Percentiles rank a stretch among this genome's conserved stretches.
These are phyloP conservation scores for Crambe crambe DNA, from an alignment of 37 sponge, comb jelly and placozoan genomes.

Conservation along the genomic window DNA sequence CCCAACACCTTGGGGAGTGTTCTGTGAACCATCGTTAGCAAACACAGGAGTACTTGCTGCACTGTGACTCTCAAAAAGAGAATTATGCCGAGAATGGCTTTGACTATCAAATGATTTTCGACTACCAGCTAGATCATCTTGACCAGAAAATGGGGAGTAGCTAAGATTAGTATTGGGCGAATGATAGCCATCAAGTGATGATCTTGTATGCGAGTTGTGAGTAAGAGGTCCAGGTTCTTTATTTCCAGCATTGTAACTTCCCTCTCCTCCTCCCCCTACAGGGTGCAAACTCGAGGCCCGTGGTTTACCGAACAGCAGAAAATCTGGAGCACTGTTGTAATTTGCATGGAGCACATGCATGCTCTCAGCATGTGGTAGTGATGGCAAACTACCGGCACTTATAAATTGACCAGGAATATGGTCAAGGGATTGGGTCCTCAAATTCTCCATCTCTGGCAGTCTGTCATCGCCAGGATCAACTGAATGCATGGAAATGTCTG, in stretches of 20 bases:
- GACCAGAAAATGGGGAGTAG: background rate
- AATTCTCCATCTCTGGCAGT: background rate
- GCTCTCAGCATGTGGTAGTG: conserved; percentile 28
- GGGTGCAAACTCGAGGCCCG: background rate
- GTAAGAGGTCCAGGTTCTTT: background rate
- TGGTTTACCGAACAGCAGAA: conserved; percentile 29
- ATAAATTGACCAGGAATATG: conserved; percentile 48
- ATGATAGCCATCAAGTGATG: background rate
- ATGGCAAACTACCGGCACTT: conserved; percentile 32
- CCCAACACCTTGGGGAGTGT: background rate
- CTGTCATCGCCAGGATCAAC: background rate
- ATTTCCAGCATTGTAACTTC: background rate
- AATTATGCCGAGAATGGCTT: background rate
- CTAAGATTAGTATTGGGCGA: background rate
- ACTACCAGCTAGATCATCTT: background rate
- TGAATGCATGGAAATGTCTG: conserved; percentile 18
- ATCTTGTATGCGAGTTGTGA: background rate
- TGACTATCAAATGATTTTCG: background rate
- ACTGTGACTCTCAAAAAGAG: background rate
- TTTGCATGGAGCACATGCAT: conserved; percentile 35
- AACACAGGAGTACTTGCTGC: background rate
- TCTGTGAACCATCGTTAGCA: background rate
- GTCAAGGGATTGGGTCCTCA: conserved; percentile 42
- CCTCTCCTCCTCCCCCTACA: background rate
- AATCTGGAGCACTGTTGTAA: conserved; percentile 52